Evolutionary conservation across 2,113 vertebrate species (phyloP).

Genomic region (Menidia beryllina): DNA sequence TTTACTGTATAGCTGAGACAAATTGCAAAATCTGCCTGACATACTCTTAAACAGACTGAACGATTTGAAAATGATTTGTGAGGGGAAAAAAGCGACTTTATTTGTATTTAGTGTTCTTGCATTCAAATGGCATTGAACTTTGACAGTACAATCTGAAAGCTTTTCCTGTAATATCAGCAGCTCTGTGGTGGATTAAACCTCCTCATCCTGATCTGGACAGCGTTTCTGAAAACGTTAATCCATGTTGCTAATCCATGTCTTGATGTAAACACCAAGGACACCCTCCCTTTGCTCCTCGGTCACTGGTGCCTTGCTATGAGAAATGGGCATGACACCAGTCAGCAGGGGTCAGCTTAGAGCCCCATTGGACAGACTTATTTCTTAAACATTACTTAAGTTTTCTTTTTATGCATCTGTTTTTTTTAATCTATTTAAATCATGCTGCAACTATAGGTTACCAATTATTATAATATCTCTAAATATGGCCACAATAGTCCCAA

Average conservation of each 20-base stretch:
- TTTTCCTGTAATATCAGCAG: constrained; percentile 70
- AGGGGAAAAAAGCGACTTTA: no score
- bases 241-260: constrained; percentile 76
- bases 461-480: neutral
- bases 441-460: constrained; percentile 8
- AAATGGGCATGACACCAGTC: constrained; percentile 58
- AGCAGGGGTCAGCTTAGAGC: constrained; percentile 60
- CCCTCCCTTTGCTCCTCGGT: constrained; percentile 50
- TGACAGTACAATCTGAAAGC: constrained; percentile 54
- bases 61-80: constrained; percentile 14
- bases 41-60: neutral
- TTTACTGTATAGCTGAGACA: neutral
- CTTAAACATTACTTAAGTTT: constrained; percentile 41
- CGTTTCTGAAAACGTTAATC: constrained; percentile 80
- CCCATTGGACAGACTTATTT: constrained; percentile 41
- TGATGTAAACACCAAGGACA: constrained; percentile 76
- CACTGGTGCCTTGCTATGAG: constrained; percentile 50
- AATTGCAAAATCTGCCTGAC: neutral
- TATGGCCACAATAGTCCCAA: neutral
- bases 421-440: constrained; percentile 17
- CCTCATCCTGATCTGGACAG: constrained; percentile 70
- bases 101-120: constrained; percentile 29
- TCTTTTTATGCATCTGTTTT: constrained; percentile 12
- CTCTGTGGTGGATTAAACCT: constrained; percentile 74
- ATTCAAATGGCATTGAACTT: constrained; percentile 35